Evolutionary conservation across 2,888 invertebrate genomes (phyloP).

Genomic region (Laspeyria flexula): DNA sequence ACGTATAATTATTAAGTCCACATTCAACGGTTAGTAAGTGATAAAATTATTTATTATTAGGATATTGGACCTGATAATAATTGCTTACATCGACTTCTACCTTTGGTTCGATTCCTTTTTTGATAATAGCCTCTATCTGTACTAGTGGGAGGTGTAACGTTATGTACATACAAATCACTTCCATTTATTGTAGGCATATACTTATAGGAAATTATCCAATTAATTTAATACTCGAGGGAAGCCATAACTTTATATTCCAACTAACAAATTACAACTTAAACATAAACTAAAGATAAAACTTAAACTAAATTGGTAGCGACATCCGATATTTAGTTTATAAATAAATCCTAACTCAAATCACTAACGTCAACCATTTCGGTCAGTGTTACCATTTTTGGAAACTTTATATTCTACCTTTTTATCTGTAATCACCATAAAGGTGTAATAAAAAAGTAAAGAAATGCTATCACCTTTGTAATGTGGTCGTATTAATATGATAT

Average conservation of each 20-base stretch:
- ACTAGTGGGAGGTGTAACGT: too few species aligned
- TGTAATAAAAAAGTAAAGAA: slow-evolving; percentile 30
- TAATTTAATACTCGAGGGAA: background rate
- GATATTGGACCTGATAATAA: too few species aligned
- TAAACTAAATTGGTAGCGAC: slow-evolving; percentile 9
- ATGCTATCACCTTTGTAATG: slow-evolving; percentile 34
- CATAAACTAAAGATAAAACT: background rate
- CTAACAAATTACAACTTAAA: background rate
- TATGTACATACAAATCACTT: too few species aligned
- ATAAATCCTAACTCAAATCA: slow-evolving; percentile 34
- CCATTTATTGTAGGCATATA: too few species aligned
- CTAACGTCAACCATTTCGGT: slow-evolving; percentile 29
- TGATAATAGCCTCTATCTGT: too few species aligned
- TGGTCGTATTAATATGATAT: slow-evolving; percentile 39
- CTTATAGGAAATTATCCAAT: too few species aligned
- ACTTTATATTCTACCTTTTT: slow-evolving; percentile 36
- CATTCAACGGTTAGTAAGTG: too few species aligned
- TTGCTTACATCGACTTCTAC: too few species aligned
- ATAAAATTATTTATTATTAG: too few species aligned
- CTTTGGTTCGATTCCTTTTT: too few species aligned
- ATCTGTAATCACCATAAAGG: slow-evolving; percentile 37
- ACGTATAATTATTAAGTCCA: too few species aligned
- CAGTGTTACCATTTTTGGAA: slow-evolving; percentile 33
- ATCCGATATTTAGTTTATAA: slow-evolving; percentile 10
- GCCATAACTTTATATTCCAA: background rate